Percentiles rank a stretch among this genome's conserved stretches.
These are phyloP conservation scores for Caenorhabditis sp. DNA, from an alignment of 2,888 invertebrate species.

Conservation along the genomic window DNA sequence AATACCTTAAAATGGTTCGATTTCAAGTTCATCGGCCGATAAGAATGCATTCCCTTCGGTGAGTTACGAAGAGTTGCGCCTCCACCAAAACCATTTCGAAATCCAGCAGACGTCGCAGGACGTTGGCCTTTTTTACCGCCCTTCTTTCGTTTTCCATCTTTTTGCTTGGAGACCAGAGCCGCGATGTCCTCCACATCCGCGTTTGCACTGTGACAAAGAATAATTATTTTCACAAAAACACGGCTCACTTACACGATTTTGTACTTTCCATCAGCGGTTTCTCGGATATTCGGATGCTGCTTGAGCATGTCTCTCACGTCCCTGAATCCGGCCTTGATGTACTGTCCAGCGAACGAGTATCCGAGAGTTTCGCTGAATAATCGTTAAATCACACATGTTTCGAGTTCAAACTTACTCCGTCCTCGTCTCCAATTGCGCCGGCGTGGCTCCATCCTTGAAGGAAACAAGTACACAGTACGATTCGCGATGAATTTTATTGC, in stretches of 20 bases:
- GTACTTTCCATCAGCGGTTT: background rate
- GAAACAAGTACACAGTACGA: slow-evolving; percentile 2
- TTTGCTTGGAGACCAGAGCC: slow-evolving; percentile 11
- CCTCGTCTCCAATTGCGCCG: background rate
- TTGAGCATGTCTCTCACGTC: slow-evolving; percentile 5
- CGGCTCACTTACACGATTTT: slow-evolving; percentile 9
- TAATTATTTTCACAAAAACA: background rate
- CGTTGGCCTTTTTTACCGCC: background rate
- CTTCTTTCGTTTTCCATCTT: slow-evolving; percentile 6
- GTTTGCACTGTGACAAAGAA: background rate
- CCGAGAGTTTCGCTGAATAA: slow-evolving; percentile 19
- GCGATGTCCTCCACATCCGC: background rate
- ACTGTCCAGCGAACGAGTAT: background rate
- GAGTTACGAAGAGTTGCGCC: background rate
- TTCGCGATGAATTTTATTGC: background rate
- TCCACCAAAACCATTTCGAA: background rate
- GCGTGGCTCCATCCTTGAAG: slow-evolving; percentile 11
- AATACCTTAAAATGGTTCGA: too few species aligned
- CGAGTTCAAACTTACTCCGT: slow-evolving; percentile 21
- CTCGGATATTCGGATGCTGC: slow-evolving; percentile 1
- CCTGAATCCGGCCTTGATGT: background rate
- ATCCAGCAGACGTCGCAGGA: slow-evolving; percentile 2
- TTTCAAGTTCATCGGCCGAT: too few species aligned
- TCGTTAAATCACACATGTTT: background rate
- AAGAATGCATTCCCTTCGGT: background rate